Conservation (phyloP, 2,113 vertebrate species). For the Cynopterus brachyotis region DNA sequence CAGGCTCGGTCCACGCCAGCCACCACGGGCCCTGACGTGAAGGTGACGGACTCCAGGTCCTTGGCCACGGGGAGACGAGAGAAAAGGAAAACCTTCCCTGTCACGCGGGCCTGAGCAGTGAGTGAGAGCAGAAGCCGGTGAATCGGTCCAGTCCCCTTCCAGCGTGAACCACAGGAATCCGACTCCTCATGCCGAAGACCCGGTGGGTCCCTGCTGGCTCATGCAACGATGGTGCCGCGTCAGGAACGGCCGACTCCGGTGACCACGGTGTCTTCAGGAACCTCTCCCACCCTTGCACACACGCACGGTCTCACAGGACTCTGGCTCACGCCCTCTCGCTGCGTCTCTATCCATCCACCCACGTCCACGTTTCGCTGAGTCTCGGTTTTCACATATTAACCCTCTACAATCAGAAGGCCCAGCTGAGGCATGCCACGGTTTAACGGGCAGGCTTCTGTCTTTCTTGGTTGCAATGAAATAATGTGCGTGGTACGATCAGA, state of each 20-base stretch:
- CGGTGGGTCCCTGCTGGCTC: neutral
- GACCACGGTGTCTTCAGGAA: neutral
- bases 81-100: neutral
- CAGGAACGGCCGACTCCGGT: neutral
- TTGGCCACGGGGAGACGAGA: neutral
- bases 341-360: neutral
- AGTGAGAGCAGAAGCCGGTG: neutral
- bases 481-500: neutral
- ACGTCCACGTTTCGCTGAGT: neutral
- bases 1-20: too few relatives aligned
- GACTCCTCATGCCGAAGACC: neutral
- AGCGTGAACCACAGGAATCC: neutral
- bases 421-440: neutral
- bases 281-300: neutral
- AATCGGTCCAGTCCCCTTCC: neutral
- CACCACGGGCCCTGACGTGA: neutral
- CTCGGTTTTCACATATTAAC: neutral
- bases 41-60: neutral
- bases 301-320: neutral
- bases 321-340: neutral
- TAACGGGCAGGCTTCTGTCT: neutral
- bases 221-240: neutral
- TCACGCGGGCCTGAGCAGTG: neutral
- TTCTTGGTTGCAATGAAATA: neutral
- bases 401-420: neutral